phyloP scores from a whole-genome alignment of 2,797 vertebrate species.

The Esox lucius region DNA sequence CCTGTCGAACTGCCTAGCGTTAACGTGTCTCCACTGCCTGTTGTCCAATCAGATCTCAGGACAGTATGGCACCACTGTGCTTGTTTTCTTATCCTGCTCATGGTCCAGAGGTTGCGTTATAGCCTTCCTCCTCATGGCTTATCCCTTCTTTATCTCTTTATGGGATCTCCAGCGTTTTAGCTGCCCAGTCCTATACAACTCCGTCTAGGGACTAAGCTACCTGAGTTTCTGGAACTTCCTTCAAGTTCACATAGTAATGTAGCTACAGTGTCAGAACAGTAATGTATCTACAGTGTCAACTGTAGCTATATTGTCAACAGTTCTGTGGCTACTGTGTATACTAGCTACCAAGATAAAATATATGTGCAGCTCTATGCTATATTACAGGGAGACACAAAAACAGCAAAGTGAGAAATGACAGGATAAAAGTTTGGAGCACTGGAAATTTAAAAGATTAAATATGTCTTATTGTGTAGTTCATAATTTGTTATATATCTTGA shows the following conservation, averaged over 20 bases:
- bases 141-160: conserved; percentile 45
- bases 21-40: conserved; percentile 9
- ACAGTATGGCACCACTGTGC: background rate
- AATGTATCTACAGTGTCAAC: too few species aligned
- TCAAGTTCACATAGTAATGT: background rate
- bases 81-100: background rate
- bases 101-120: background rate
- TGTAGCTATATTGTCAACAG: too few species aligned
- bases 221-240: background rate
- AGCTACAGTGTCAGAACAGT: too few species aligned
- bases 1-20: conserved; percentile 24
- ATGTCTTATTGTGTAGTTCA: too few species aligned
- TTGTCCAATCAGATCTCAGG: conserved; percentile 31
- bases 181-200: conserved; percentile 25
- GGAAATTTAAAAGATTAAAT: too few species aligned
- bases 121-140: conserved; percentile 22
- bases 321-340: background rate
- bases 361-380: too few species aligned
- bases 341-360: background rate
- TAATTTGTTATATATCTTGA: too few species aligned
- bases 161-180: conserved; percentile 42
- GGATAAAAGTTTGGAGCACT: too few species aligned
- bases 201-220: background rate
- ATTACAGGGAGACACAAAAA: too few species aligned
- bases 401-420: too few species aligned